Evolutionary conservation across 2,113 vertebrate genomes (phyloP), one percentile per base, ranked within the genome.

Genomic region (Brevimyrus niger): DNA sequence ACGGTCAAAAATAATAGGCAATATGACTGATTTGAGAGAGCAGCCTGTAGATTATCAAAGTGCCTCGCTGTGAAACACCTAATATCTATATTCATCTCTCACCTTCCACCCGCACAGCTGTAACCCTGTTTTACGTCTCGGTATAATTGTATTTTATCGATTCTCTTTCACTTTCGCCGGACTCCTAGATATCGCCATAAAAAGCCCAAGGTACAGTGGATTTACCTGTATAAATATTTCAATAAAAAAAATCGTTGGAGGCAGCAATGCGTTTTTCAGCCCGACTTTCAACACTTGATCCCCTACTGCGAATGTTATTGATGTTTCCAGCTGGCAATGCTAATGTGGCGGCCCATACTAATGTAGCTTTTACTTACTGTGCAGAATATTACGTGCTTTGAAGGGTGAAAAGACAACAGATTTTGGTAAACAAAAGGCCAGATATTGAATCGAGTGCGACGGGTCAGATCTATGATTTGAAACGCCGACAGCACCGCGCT

Each of bases 131-230:
- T 80, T 90, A 83, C 92, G 91, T 93, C 91, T 90, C 83, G 89
- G 90, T 92, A 89, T 94, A 94, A 95, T 95, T 95, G 93, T 94
- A 91, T 93, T 94, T 94, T 92, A 95, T 95, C n/a, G 94, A 96
- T 96, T 92, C 73, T 42, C 35, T 94, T 27, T 31, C 4, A 88
- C 91, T 94, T 93, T 93, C 86, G 73, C 90, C 47, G 91, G 92
- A 94, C 90, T 89, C 91, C 89, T 44, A 80, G 91, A 92, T 91
- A 91, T 92, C 91, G 90, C 87, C 92, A 92, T 94, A 94, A 95
- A 95, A 90, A 91, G 90, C 91, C 89, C 53, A 90, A 91, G 90
- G 94, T 93, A 93, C 90, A 93, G 90, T 91, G 91, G 89, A 92
- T 94, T 95, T 92, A 94, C 91, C 91, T 92, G 90, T 91, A 94